Evolutionary conservation across 2,113 vertebrate genomes (phyloP), one percentile per base, ranked within the genome.

Genomic region (Myodes glareolus): DNA sequence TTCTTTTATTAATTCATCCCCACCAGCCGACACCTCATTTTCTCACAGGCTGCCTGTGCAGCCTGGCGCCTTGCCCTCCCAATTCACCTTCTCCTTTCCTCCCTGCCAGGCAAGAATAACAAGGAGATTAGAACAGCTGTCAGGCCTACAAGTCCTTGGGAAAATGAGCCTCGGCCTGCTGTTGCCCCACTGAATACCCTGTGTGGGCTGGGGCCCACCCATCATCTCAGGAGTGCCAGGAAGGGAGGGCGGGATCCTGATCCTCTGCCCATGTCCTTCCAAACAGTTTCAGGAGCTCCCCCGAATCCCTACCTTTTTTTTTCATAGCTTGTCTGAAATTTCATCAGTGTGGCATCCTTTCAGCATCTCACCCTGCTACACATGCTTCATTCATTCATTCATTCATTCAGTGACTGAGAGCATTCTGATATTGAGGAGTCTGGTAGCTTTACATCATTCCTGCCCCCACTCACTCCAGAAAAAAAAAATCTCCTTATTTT

Each of bases 1-100:
- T 91, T 25, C 78, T 97, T 95, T 96, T 81, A 96, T 95, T 97
- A 97, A 97, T 96, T 90, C 94, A 88, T 88, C 89, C 87, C 75
- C 77, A 33, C 72, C 31, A 76, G 92, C 85, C 87, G 95, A 94
- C 86, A 96, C 94, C 96, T 96, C 97, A 92, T 97, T 96, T 97
- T 97, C 96, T 96, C 55, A 6, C 80, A 93, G 95, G 72, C 21
- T 13, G 94, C 81, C 85, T 0, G 0, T 0, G 6, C 68, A 86
- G 91, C 50, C 87, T 27, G n/a, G 88, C 73, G 96, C 55, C 39
- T 90, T 4, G 1, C 9, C 33, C 72, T 21, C 52, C 36, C 8
- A 29, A 31, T 25, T 68, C 36, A 6, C 21, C 14, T 29, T 27
- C 65, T 72, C 33, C 55, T 72, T 82, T 50, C 29, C 52, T 76